phyloP scores from a whole-genome alignment of 2,797 vertebrate species.

The Aselliscus stoliczkanus region DNA sequence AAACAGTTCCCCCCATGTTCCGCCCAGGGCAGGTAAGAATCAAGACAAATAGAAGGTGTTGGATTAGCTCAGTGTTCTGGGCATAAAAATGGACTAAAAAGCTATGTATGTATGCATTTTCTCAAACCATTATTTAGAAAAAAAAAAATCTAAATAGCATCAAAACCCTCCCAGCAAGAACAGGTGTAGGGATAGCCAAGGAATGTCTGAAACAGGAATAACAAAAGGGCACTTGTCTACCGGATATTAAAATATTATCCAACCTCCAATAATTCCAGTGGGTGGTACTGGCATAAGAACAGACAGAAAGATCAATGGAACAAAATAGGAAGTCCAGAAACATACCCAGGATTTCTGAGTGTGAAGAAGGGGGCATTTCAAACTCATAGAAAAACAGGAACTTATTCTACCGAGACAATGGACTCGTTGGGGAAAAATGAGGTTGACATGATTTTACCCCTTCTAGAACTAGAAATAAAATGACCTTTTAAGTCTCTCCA shows the following conservation, averaged over 20 bases:
- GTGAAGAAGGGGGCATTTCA: background rate
- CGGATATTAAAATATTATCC: constrained; percentile 64
- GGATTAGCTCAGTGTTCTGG: background rate
- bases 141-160: background rate
- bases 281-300: constrained; percentile 55
- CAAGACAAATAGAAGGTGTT: background rate
- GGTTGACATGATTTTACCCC: background rate
- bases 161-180: constrained; percentile 8
- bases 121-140: background rate
- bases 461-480: background rate
- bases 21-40: background rate
- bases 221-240: constrained; percentile 43
- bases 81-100: background rate
- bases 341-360: background rate
- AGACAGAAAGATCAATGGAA: constrained; percentile 1
- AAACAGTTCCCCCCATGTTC: background rate
- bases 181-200: constrained; percentile 46
- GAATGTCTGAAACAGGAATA: background rate
- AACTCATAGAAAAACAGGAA: background rate
- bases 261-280: constrained; percentile 4
- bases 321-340: background rate
- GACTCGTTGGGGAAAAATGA: background rate
- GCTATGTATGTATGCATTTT: background rate
- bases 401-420: background rate
- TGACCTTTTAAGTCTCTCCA: background rate